phyloP scores from a whole-genome alignment of 2,797 vertebrate species.

The Gadopsis marmoratus region DNA sequence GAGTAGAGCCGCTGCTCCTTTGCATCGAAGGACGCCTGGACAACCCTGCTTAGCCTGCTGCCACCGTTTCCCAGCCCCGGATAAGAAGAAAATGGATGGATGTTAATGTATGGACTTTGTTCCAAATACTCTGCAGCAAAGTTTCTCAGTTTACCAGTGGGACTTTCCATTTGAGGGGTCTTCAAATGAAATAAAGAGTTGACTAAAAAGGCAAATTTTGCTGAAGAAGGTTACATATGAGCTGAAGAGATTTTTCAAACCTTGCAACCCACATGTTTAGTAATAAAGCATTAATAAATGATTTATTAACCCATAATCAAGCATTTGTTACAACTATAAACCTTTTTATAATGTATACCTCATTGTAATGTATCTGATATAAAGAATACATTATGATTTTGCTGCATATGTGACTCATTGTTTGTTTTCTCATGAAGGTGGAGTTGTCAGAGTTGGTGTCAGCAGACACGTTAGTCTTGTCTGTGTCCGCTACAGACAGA shows the following conservation, averaged over 20 bases:
- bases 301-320: neutral
- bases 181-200: neutral
- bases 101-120: neutral
- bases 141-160: neutral
- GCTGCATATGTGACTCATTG: slow-evolving; percentile 9
- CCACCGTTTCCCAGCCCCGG: too few species aligned
- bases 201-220: neutral
- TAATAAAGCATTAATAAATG: neutral
- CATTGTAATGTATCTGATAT: neutral
- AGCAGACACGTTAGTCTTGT: slow-evolving; percentile 80
- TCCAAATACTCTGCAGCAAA: neutral
- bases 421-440: slow-evolving; percentile 79
- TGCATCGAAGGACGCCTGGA: too few species aligned
- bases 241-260: neutral
- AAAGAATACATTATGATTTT: neutral
- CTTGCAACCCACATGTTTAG: neutral
- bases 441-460: slow-evolving; percentile 85
- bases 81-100: too few species aligned
- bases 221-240: neutral
- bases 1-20: too few species aligned
- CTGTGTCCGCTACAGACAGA: slow-evolving; percentile 86
- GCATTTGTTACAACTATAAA: neutral
- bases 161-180: neutral
- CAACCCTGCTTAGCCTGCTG: too few species aligned
- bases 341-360: neutral